phyloP scores from a whole-genome alignment of 2,888 invertebrate genomes.

The Rhingia rostrata region DNA sequence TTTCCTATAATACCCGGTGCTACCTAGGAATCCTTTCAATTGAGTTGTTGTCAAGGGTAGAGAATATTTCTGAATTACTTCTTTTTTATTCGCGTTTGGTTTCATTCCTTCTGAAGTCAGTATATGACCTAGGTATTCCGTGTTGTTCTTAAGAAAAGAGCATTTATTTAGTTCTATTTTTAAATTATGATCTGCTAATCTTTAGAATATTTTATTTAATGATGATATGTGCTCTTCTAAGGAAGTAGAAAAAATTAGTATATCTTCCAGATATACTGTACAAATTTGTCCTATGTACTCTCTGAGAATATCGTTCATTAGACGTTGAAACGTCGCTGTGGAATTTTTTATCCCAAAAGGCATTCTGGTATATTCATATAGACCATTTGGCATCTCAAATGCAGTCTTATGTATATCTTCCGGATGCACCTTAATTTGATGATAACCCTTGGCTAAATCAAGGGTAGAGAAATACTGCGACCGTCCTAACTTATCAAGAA shows the following conservation, averaged over 20 bases:
- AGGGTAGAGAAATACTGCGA: too few species aligned
- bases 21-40: constrained; percentile 14
- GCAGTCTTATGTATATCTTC: too few species aligned
- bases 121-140: neutral
- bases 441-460: too few species aligned
- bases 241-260: neutral
- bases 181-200: constrained; percentile 2
- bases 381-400: too few species aligned
- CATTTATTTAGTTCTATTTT: constrained; percentile 4
- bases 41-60: constrained; percentile 7
- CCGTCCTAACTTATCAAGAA: too few species aligned
- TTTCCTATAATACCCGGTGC: constrained; percentile 6
- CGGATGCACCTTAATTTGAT: too few species aligned
- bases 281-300: constrained; percentile 7
- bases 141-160: too few species aligned
- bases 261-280: neutral
- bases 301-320: neutral
- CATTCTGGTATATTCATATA: too few species aligned
- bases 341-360: too few species aligned
- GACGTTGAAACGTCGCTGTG: too few species aligned
- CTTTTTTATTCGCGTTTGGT: constrained; percentile 4
- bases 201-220: neutral
- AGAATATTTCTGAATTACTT: neutral
- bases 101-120: constrained; percentile 5
- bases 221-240: neutral